A percentile compares a stretch with the other conserved stretches of the same genome.
Evolutionary conservation across 2,113 vertebrate species (phyloP).

Genomic region (Rallus limicola): DNA sequence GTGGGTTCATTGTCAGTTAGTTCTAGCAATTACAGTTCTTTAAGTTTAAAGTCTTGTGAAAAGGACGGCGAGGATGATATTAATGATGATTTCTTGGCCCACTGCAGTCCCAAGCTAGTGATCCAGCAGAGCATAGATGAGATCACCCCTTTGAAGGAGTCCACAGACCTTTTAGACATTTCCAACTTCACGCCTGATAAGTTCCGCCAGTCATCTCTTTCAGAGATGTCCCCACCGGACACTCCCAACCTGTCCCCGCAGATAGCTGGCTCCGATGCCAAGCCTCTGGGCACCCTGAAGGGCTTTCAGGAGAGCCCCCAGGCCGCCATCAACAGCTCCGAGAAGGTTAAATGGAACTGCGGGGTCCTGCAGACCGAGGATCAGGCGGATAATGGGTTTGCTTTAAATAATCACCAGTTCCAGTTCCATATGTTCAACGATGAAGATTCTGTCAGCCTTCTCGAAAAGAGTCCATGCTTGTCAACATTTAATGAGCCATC

Average conservation of each 20-base stretch:
- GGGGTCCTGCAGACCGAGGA: conserved; percentile 83
- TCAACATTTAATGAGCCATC: conserved; percentile 86
- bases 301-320: conserved; percentile 87
- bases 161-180: conserved; percentile 96
- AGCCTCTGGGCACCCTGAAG: conserved; percentile 84
- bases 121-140: conserved; percentile 97
- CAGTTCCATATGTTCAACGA: conserved; percentile 94
- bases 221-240: conserved; percentile 95
- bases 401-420: conserved; percentile 91
- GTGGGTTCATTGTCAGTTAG: conserved; percentile 92
- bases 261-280: conserved; percentile 88
- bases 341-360: conserved; percentile 93
- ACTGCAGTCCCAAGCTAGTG: conserved; percentile 97
- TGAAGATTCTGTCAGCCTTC: conserved; percentile 86
- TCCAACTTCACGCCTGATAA: conserved; percentile 99
- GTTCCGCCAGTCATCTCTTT: conserved; percentile 95
- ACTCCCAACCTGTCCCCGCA: conserved; percentile 97
- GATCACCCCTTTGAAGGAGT: conserved; percentile 94
- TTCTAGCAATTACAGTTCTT: conserved; percentile 96
- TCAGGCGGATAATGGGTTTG: conserved; percentile 84
- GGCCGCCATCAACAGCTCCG: conserved; percentile 78
- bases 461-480: conserved; percentile 84
- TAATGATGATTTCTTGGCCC: conserved; percentile 93
- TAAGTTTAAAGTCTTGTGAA: conserved; percentile 95
- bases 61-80: conserved; percentile 95